phyloP scores from a whole-genome alignment of 2,888 invertebrate genomes.

The Volucella inanis region DNA sequence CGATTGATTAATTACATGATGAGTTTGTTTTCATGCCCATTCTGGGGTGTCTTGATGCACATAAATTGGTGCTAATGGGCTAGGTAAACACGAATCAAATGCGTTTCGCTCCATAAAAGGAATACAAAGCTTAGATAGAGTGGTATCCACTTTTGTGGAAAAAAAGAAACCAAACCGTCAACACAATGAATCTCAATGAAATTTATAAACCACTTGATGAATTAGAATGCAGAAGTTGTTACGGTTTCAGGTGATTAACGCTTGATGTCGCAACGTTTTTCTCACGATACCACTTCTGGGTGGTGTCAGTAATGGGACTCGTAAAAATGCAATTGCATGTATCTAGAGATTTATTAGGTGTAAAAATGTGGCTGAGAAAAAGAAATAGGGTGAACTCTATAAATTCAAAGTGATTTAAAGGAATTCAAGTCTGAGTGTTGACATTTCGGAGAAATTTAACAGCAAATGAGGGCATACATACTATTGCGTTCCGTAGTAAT shows the following conservation, averaged over 20 bases:
- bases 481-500: too few relatives aligned
- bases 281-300: conserved; percentile 30
- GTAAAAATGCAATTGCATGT: not conserved
- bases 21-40: conserved; percentile 51
- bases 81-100: conserved; percentile 37
- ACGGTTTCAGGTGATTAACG: conserved; percentile 12
- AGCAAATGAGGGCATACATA: too few relatives aligned
- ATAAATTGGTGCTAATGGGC: conserved; percentile 58
- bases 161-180: too few relatives aligned
- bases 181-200: conserved; percentile 27
- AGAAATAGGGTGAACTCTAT: too few relatives aligned
- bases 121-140: conserved; percentile 25
- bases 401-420: too few relatives aligned
- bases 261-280: conserved; percentile 6
- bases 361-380: too few relatives aligned
- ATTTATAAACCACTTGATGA: conserved; percentile 15
- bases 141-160: too few relatives aligned
- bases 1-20: conserved; percentile 61
- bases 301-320: not conserved
- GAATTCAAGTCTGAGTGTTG: too few relatives aligned
- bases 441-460: too few relatives aligned
- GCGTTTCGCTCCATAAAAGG: conserved; percentile 37
- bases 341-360: too few relatives aligned
- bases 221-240: conserved; percentile 30
- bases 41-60: conserved; percentile 40